Base-by-base conservation (phyloP, 2,113 vertebrate species). In the Pipa parva region DNA sequence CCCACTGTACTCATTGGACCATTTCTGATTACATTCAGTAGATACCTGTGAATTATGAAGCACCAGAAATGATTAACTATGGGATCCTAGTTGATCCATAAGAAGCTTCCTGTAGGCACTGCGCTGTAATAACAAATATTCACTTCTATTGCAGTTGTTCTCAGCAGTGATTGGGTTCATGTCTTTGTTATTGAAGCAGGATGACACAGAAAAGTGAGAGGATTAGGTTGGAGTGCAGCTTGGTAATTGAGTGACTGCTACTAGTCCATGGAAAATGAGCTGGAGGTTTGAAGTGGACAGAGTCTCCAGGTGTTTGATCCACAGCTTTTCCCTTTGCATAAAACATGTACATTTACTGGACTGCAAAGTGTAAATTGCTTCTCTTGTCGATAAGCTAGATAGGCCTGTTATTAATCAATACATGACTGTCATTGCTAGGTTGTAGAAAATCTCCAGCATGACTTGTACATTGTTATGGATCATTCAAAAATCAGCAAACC, bases 171-270 rank as follows among this genome's bases (percentile, higher is more conserved):
- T 45, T 55, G 22, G 25, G 48, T 42, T 39, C 21, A 55, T 29
- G 11, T 11, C 20, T 58, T 27, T 12, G 20, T 27, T 54, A 15
- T 36, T 26, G 21, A 42, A 39, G 24, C 84, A 75, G 71, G 74
- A 78, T 75, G 75, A 74, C 79, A 72, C 76, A 75, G 72, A 80
- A 77, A 85, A 90, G 89, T 83, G 78, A 72, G 48, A 61, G 66
- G 66, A 26, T 70, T 70, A 70, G 51, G 46, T 33, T 70, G 54
- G 56, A 59, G 64, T 68, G 31, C 49, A 45, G 48, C 50, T 70
- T 29, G 39, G 49, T 70, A 68, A 68, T 68, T 68, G 58, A 68
- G 57, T 60, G 65, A 68, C 65, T 59, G 65, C 65, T 28, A 28
- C 29, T 24, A 68, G 57, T 48, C 58, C 49, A 52, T 52, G 57